These are phyloP conservation scores for Peromyscus maniculatus DNA, from an alignment of 2,113 vertebrate species.

Conservation along the genomic window DNA sequence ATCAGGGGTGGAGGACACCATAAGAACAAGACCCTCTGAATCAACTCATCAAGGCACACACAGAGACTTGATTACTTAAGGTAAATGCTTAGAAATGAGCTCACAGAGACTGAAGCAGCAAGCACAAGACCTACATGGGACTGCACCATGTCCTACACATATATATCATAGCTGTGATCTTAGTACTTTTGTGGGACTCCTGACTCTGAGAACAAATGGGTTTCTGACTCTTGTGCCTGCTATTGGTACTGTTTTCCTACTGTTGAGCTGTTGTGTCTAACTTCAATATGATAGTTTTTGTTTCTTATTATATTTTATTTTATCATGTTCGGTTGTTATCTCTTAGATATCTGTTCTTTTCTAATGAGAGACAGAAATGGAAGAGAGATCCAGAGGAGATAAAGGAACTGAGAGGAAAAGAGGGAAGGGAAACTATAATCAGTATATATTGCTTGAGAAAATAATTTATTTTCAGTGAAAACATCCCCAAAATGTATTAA, in stretches of 20 bases:
- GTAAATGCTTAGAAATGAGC: no score
- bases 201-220: neutral
- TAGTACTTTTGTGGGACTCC: neutral
- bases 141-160: neutral
- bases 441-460: neutral
- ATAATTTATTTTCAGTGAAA: neutral
- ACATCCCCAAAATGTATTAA: neutral
- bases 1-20: neutral
- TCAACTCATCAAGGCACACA: neutral
- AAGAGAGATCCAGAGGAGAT: neutral
- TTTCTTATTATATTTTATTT: neutral
- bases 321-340: neutral
- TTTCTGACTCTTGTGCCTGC: neutral
- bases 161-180: neutral
- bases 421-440: neutral
- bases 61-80: no score
- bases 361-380: neutral
- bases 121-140: neutral
- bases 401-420: neutral
- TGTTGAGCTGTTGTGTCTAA: neutral
- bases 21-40: neutral
- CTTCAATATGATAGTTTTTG: neutral
- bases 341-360: neutral
- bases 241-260: neutral
- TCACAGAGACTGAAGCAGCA: neutral